Conservation (phyloP, 2,888 invertebrate genomes). For the Cantharis lateralis region DNA sequence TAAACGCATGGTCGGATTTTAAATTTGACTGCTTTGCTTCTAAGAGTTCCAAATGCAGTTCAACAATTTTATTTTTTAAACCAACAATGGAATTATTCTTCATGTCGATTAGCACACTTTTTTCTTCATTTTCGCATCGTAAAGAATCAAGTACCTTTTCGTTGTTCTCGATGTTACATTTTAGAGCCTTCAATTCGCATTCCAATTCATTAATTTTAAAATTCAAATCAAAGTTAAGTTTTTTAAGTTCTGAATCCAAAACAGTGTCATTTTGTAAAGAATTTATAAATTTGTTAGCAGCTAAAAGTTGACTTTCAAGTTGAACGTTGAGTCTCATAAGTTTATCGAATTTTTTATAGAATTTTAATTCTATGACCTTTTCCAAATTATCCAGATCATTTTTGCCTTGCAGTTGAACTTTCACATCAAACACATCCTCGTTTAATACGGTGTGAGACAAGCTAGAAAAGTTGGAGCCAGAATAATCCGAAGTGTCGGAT, state of each 20-base stretch:
- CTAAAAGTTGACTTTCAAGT: conserved; percentile 18
- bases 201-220: not conserved
- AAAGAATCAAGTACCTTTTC: not conserved
- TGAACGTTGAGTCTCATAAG: conserved; percentile 13
- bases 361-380: conserved; percentile 10
- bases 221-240: not conserved
- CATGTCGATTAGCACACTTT: conserved; percentile 12
- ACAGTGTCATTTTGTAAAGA: not conserved
- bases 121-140: conserved; percentile 13
- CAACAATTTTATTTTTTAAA: conserved; percentile 28
- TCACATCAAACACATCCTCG: not conserved
- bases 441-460: not conserved
- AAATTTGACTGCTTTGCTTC: conserved; percentile 8
- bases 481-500: not conserved
- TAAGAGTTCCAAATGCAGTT: conserved; percentile 24
- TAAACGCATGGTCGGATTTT: conserved; percentile 1
- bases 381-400: conserved; percentile 22
- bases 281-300: conserved; percentile 11
- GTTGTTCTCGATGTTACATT: not conserved
- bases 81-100: conserved; percentile 24
- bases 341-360: conserved; percentile 25
- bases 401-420: not conserved
- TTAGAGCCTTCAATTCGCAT: conserved; percentile 3
- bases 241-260: not conserved
- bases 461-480: not conserved